Base-by-base conservation (phyloP, 1,140 invertebrate genomes). In the Drosophila kurseongensis region DNA sequence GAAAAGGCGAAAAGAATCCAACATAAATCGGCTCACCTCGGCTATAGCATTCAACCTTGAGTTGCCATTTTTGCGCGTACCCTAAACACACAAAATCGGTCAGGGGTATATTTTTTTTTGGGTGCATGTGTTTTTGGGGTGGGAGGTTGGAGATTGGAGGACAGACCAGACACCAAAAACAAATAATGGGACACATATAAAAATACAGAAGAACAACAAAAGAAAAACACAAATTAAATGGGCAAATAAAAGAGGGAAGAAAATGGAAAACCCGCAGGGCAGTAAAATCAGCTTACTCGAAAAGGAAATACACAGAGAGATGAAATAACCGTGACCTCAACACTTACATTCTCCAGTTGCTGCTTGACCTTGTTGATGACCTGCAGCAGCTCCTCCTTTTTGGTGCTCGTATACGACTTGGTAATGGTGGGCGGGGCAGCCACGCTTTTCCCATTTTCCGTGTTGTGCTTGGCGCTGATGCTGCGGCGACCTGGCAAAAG, bases 321-420 rank as follows among this genome's bases (percentile, higher is more conserved):
- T 45, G 23, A 35, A 8, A 18, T 40, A 16, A 36, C 41, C 36
- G 40, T 44, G 47, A 40, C 41, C 9, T 18, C 10, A 13, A 8
- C 27, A 95, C 95, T 95, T 93, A 98, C 97, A 92, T 95, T 98
- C 94, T 98, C 96, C 50, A 98, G 93, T 93, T 97, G 97, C 80
- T 96, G 95, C 91, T 96, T 95, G 0, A 97, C 97, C 93, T 98
- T 97, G 88, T 97, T 95, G 90, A 98, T 97, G 85, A 97, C 94
- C 89, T 96, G 95, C 74, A 96, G 95, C 48, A 98, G 93, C 91
- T 98, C 97, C 92, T 97, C 96, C 45, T 97, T 94, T 79, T 96
- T 96, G 61, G 95, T 95, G 5, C 94, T 94, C 2, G 95, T 94
- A 68, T 93, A 88, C 27, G 93, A 93, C 72, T 94, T 94, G 6